phyloP scores from a whole-genome alignment of 2,113 vertebrate genomes.

The Micromys minutus region DNA sequence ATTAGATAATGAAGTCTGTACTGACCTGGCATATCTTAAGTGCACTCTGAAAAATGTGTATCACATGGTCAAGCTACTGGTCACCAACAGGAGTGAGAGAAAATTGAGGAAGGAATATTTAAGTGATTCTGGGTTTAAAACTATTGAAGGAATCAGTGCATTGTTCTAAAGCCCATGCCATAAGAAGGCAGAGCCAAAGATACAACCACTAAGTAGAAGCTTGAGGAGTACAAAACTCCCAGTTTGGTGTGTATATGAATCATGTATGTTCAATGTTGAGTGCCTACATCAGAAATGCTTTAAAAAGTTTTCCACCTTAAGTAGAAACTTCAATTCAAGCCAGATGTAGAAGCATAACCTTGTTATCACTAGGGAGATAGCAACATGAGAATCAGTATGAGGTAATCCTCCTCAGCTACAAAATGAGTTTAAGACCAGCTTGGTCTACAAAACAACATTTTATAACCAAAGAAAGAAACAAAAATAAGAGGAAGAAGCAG shows the following conservation, averaged over 20 bases:
- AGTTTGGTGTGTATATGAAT: not conserved
- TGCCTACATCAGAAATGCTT: not conserved
- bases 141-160: not conserved
- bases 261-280: not conserved
- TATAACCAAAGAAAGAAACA: not conserved
- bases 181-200: not conserved
- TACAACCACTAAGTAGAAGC: not conserved
- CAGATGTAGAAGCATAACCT: not conserved
- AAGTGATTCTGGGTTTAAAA: slow-evolving; percentile 7
- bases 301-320: not conserved
- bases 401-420: not conserved
- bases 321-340: not conserved
- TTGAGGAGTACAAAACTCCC: not conserved
- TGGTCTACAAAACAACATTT: not conserved
- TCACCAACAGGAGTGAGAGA: not conserved
- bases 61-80: not conserved
- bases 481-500: too few relatives aligned
- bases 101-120: not conserved
- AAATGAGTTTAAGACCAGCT: not conserved
- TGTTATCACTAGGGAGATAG: not conserved
- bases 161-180: not conserved
- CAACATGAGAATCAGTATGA: not conserved
- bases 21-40: not conserved
- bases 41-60: not conserved
- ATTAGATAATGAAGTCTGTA: not conserved